Conservation (phyloP, 2,888 invertebrate species). For the Agriotes lineatus region DNA sequence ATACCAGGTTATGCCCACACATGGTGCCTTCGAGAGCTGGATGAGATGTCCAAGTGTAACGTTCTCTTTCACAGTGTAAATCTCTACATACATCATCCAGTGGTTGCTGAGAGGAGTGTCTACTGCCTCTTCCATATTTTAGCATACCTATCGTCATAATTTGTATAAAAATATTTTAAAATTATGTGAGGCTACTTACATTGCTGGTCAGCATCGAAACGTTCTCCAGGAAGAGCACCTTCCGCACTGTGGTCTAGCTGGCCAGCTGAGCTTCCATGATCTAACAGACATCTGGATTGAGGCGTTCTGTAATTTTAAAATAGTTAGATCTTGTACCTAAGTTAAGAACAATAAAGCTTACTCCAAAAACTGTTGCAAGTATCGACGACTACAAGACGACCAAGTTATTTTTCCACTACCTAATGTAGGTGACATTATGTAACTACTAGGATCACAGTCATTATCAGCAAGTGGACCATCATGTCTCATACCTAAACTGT, state of each 20-base stretch:
- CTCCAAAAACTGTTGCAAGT: slow-evolving; percentile 85
- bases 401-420: slow-evolving; percentile 92
- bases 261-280: slow-evolving; percentile 80
- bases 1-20: slow-evolving; percentile 78
- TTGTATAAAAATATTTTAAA: neutral
- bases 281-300: slow-evolving; percentile 82
- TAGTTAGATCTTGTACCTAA: too few relatives aligned
- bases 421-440: slow-evolving; percentile 92
- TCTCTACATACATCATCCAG: slow-evolving; percentile 83
- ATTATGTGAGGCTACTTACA: slow-evolving; percentile 70
- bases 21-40: slow-evolving; percentile 85
- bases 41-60: slow-evolving; percentile 88
- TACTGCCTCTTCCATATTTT: slow-evolving; percentile 83
- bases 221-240: slow-evolving; percentile 85
- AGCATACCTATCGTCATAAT: slow-evolving; percentile 85
- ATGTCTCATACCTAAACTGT: slow-evolving; percentile 89
- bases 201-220: slow-evolving; percentile 90
- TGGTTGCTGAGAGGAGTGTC: slow-evolving; percentile 78
- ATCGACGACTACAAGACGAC: slow-evolving; percentile 86
- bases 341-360: too few relatives aligned
- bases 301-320: slow-evolving; percentile 73
- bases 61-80: slow-evolving; percentile 82
- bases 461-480: slow-evolving; percentile 86
- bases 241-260: slow-evolving; percentile 83
- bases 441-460: slow-evolving; percentile 86